Base-by-base conservation (phyloP, 2,888 invertebrate genomes). In the Drosophila ustulata region DNA sequence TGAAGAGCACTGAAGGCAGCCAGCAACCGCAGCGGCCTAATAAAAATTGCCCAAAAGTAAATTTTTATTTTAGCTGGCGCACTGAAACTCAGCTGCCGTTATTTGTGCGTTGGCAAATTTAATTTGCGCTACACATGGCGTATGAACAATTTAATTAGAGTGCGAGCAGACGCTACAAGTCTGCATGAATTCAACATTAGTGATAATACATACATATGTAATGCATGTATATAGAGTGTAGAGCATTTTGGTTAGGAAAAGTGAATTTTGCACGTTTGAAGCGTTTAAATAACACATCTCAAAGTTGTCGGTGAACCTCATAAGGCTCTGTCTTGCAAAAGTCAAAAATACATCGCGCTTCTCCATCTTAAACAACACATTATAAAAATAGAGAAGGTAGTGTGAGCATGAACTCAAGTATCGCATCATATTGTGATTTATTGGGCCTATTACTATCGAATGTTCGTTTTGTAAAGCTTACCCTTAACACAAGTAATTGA, bases 31-130 rank as follows among this genome's bases (percentile, higher is more conserved):
- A 78, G 55, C 55, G 23, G 43, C 39, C 72, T 59, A 69, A 75
- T 79, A 79, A 73, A 78, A 78, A 79, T 78, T 72, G 68, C 58
- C 58, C 50, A 64, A 58, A 74, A 80, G 74, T 77, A 80, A 58
- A 79, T 78, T 79, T 78, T 77, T 80, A 77, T 77, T 80, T 76
- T 59, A 32, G 45, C 34, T 45, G 13, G 43, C 45, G 46, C 45
- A 13, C 53, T 59, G 47, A 59, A 56, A 66, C 52, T 58, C 55
- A 67, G 52, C 56, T 51, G 58, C 62, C 46, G 58, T 23, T 52
- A 18, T 43, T 46, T 67, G 66, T 55, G 45, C 67, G 47, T 39
- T 52, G 45, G 30, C 23, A 68, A 77, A 80, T 79, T 79, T 75
- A 66, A 79, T 79, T 80, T 71, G 56, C 25, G 66, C n/a, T 57